These are phyloP conservation scores for Ylistrum balloti DNA, from an alignment of 1,140 invertebrate species.

Conservation along the genomic window DNA sequence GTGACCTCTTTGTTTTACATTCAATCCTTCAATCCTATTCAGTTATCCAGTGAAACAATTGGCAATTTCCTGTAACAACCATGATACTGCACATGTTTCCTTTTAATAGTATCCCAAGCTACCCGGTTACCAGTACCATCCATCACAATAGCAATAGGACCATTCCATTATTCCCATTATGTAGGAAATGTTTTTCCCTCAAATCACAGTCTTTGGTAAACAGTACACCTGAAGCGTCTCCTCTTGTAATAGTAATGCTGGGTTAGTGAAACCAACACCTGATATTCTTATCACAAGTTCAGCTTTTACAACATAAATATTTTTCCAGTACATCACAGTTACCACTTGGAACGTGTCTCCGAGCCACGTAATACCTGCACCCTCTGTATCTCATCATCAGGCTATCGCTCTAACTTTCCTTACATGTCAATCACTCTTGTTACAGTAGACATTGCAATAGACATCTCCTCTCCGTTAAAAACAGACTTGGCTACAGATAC, in stretches of 20 bases:
- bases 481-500: no score
- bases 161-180: neutral
- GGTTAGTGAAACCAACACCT: neutral
- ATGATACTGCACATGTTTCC: neutral
- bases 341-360: neutral
- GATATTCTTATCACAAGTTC: conserved; percentile 21
- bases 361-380: neutral
- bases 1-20: neutral
- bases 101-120: neutral
- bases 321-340: conserved; percentile 12
- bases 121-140: neutral
- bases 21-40: neutral
- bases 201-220: conserved; percentile 21
- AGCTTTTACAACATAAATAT: conserved; percentile 28
- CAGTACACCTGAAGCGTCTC: neutral
- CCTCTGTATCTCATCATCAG: neutral
- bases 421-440: neutral
- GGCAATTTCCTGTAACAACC: neutral
- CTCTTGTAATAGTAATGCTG: conserved; percentile 4
- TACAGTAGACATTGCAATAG: neutral
- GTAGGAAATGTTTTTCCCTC: neutral
- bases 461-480: no score
- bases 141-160: neutral
- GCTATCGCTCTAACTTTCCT: neutral
- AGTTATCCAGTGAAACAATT: neutral